Evolutionary conservation across 2,113 vertebrate genomes (phyloP).

Genomic region (Rhinopomastus cyanomelas): DNA sequence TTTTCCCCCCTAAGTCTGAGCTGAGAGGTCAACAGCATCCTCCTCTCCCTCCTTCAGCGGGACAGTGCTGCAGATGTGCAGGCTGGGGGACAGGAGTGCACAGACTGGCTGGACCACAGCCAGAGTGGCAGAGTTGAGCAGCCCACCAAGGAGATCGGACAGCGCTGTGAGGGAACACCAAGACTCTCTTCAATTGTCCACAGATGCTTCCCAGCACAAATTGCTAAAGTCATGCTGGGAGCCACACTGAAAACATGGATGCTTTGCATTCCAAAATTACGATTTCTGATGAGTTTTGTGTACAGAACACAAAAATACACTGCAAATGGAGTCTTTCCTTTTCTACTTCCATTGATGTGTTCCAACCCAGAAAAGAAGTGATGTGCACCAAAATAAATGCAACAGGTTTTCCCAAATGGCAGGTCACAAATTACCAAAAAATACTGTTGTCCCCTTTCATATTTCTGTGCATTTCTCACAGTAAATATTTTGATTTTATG

Average conservation of each 20-base stretch:
- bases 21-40: neutral
- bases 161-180: fast-evolving
- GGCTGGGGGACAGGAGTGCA: fast-evolving
- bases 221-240: fast-evolving
- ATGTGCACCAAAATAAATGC: neutral
- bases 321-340: neutral
- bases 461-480: neutral
- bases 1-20: fast-evolving
- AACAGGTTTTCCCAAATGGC: neutral
- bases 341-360: neutral
- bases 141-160: fast-evolving
- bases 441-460: neutral
- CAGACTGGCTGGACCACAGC: fast-evolving
- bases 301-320: neutral
- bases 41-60: neutral
- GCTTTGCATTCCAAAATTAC: neutral
- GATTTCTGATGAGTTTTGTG: neutral
- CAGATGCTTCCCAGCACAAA: neutral
- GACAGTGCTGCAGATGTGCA: fast-evolving
- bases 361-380: neutral
- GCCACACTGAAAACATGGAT: neutral
- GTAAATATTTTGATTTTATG: neutral
- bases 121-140: neutral
- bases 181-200: neutral
- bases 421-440: neutral